phyloP scores from a whole-genome alignment of 2,888 invertebrate genomes.

The Cynaeus angustus region DNA sequence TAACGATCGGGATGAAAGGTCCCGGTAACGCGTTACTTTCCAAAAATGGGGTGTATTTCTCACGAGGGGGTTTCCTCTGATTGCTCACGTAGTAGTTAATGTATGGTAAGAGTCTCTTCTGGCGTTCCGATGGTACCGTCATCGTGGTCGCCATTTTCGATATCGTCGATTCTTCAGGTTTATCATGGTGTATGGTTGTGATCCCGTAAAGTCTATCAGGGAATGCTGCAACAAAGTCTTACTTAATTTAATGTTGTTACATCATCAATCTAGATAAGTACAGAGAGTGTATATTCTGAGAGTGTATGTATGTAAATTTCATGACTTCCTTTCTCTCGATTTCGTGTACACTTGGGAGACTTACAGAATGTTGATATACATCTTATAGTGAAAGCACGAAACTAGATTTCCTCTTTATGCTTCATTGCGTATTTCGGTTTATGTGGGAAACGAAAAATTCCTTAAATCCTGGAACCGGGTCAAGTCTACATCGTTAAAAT shows the following conservation, averaged over 20 bases:
- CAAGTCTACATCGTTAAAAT: background rate
- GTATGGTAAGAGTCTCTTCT: constrained; percentile 86
- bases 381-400: constrained; percentile 50
- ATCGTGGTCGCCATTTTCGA: constrained; percentile 56
- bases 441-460: constrained; percentile 18
- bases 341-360: constrained; percentile 10
- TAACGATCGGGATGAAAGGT: constrained; percentile 72
- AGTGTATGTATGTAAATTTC: constrained; percentile 30
- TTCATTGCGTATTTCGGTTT: constrained; percentile 48
- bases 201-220: constrained; percentile 58
- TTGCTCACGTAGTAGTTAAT: constrained; percentile 81
- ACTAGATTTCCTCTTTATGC: constrained; percentile 46
- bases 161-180: constrained; percentile 61
- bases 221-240: constrained; percentile 56
- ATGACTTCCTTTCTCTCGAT: constrained; percentile 44
- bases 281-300: constrained; percentile 18
- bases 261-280: constrained; percentile 22
- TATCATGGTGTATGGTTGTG: constrained; percentile 67
- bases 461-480: constrained; percentile 10
- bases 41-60: constrained; percentile 73
- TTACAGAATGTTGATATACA: constrained; percentile 41
- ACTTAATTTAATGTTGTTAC: constrained; percentile 34
- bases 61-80: constrained; percentile 28
- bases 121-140: constrained; percentile 75
- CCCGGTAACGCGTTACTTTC: constrained; percentile 75